phyloP scores from a whole-genome alignment of 2,113 vertebrate species.

The Steatornis caripensis region DNA sequence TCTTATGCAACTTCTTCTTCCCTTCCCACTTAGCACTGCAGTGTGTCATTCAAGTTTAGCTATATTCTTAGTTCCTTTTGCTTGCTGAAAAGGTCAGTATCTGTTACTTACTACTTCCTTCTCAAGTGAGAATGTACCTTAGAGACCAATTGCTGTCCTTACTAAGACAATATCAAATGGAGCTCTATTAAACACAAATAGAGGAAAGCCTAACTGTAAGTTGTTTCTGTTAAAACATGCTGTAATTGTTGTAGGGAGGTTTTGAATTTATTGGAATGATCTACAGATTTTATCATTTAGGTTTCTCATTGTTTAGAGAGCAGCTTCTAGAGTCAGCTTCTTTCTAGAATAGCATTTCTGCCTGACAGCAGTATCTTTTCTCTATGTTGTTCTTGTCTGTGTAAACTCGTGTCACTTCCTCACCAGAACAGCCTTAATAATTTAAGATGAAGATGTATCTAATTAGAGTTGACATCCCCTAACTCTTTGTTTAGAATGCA shows the following conservation, averaged over 20 bases:
- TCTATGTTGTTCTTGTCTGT: background rate
- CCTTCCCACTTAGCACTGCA: background rate
- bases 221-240: background rate
- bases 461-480: background rate
- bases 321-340: background rate
- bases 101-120: background rate
- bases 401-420: background rate
- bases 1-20: background rate
- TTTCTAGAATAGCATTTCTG: background rate
- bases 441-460: background rate
- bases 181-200: background rate
- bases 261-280: background rate
- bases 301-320: background rate
- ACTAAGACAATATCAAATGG: background rate
- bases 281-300: background rate
- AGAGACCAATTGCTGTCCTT: background rate
- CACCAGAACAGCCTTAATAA: background rate
- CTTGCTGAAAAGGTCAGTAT: background rate
- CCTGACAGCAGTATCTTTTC: fast-evolving
- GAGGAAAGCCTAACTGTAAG: background rate
- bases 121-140: background rate
- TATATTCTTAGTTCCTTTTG: background rate
- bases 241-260: background rate
- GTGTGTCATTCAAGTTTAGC: background rate
- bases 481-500: background rate